Evolutionary conservation across 1,140 invertebrate genomes (phyloP).

Genomic region (Drosophila obscura): DNA sequence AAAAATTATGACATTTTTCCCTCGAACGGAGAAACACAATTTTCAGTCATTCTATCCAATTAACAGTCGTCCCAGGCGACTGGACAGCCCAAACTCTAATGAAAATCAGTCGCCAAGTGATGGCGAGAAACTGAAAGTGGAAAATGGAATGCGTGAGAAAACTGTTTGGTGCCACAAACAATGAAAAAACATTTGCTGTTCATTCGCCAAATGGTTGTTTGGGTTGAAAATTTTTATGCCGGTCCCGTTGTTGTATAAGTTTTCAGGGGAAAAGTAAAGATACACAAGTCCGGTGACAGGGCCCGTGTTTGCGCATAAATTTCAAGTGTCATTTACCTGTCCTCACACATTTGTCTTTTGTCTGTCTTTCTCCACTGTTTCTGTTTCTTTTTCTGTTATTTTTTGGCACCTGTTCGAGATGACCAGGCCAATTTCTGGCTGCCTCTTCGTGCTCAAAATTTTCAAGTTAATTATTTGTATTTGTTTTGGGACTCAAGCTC

Average conservation of each 20-base stretch:
- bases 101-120: constrained; percentile 57
- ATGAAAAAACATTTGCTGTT: constrained; percentile 56
- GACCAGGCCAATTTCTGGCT: constrained; percentile 73
- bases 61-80: constrained; percentile 52
- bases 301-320: constrained; percentile 77
- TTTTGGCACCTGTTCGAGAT: constrained; percentile 73
- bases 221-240: constrained; percentile 64
- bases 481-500: constrained; percentile 35
- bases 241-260: constrained; percentile 65
- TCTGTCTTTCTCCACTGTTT: constrained; percentile 10
- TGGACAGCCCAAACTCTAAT: constrained; percentile 58
- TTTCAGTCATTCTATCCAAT: constrained; percentile 72
- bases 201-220: constrained; percentile 48
- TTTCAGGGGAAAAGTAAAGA: constrained; percentile 39
- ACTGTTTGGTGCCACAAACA: constrained; percentile 38
- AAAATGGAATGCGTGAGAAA: constrained; percentile 80
- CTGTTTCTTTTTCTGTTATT: constrained; percentile 50
- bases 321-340: constrained; percentile 80
- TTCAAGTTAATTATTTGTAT: constrained; percentile 78
- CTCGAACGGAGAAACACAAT: constrained; percentile 32
- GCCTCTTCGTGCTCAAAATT: constrained; percentile 65
- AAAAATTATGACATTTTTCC: constrained; percentile 62
- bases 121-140: constrained; percentile 72
- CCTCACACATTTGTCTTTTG: constrained; percentile 59
- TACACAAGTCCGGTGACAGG: constrained; percentile 54